Conservation (phyloP, 2,888 invertebrate species). For the Toxonevra muliebris region DNA sequence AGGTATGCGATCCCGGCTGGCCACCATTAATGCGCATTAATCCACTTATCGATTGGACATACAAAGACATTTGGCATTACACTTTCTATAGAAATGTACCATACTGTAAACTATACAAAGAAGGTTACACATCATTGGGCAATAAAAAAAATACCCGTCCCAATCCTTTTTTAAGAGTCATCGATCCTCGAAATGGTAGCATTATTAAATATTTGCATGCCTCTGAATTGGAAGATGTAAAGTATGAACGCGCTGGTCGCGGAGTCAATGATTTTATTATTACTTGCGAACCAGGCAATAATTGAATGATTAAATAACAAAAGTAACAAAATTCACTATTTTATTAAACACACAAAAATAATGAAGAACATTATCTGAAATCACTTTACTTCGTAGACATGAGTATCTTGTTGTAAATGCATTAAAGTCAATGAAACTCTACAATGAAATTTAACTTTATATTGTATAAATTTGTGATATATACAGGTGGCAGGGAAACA, state of each 20-base stretch:
- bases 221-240: conserved; percentile 68
- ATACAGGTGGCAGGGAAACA: too few relatives aligned
- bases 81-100: conserved; percentile 80
- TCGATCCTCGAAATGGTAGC: conserved; percentile 64
- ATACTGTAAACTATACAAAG: conserved; percentile 91
- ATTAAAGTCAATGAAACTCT: too few relatives aligned
- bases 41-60: conserved; percentile 92
- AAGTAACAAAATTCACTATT: neutral
- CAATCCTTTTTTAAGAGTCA: conserved; percentile 75
- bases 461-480: too few relatives aligned
- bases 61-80: conserved; percentile 91
- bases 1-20: conserved; percentile 91
- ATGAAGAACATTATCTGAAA: too few relatives aligned
- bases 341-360: too few relatives aligned
- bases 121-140: conserved; percentile 92
- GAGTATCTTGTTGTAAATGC: too few relatives aligned
- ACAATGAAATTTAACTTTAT: too few relatives aligned
- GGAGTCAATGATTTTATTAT: conserved; percentile 20
- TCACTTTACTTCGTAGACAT: too few relatives aligned
- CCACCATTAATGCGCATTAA: conserved; percentile 88
- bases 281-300: conserved; percentile 2
- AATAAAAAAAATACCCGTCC: conserved; percentile 80
- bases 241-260: conserved; percentile 59
- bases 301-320: neutral
- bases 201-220: conserved; percentile 70